Evolutionary conservation across 2,888 invertebrate genomes (phyloP).

Genomic region (Netelia inedita): DNA sequence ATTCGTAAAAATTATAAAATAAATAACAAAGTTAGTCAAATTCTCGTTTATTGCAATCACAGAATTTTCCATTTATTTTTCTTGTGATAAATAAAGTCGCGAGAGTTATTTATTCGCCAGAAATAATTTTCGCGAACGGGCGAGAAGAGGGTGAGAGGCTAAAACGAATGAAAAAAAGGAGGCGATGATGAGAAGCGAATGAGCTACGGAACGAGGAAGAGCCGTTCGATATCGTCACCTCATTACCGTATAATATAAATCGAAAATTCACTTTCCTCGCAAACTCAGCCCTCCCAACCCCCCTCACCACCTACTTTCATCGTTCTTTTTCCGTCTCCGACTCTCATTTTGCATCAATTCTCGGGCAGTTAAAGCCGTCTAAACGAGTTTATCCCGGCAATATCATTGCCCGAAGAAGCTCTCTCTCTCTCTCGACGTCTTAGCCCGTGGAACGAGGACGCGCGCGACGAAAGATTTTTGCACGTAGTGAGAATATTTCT

Average conservation of each 20-base stretch:
- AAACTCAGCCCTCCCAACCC: conserved; percentile 60
- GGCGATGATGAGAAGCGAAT: conserved; percentile 27
- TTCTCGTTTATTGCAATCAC: too few species aligned
- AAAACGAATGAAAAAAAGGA: conserved; percentile 33
- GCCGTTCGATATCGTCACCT: conserved; percentile 65
- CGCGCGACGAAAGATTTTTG: conserved; percentile 15
- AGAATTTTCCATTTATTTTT: background rate
- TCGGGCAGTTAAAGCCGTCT: conserved; percentile 80
- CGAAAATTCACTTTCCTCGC: conserved; percentile 68
- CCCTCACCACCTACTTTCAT: background rate
- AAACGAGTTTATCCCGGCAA: conserved; percentile 83
- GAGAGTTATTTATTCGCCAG: too few species aligned
- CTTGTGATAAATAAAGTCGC: background rate
- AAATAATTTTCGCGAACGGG: too few species aligned
- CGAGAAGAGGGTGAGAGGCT: too few species aligned
- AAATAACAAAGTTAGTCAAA: too few species aligned
- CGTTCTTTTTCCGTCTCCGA: conserved; percentile 63
- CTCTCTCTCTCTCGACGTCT: background rate
- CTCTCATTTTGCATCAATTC: conserved; percentile 82
- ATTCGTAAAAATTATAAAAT: too few species aligned
- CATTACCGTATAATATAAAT: conserved; percentile 65
- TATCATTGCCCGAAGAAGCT: conserved; percentile 78
- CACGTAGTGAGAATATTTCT: background rate
- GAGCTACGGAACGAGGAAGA: conserved; percentile 54
- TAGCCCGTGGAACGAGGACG: background rate